Evolutionary conservation across 1,140 invertebrate genomes (phyloP).

Genomic region (Hypothenemus hampei): DNA sequence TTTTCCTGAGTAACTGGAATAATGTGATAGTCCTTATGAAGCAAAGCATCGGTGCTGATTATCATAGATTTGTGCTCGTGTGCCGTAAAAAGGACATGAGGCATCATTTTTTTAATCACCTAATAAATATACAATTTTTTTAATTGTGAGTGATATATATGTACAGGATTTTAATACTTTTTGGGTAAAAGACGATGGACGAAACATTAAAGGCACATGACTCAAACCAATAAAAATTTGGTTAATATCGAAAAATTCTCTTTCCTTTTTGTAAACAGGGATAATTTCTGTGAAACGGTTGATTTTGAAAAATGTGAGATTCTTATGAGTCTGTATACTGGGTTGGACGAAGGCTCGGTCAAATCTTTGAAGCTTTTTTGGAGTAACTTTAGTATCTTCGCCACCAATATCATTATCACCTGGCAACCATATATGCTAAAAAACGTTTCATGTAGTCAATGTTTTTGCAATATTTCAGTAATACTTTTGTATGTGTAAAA

Average conservation of each 20-base stretch:
- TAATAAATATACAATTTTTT: too few relatives aligned
- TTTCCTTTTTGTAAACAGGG: constrained; percentile 50
- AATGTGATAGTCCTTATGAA: constrained; percentile 48
- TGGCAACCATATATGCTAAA: constrained; percentile 78
- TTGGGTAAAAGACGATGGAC: constrained; percentile 57
- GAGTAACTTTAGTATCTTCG: constrained; percentile 70
- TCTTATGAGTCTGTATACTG: constrained; percentile 56
- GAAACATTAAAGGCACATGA: constrained; percentile 62
- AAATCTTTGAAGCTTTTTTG: constrained; percentile 71
- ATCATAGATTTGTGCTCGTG: constrained; percentile 73
- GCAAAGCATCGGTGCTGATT: constrained; percentile 48
- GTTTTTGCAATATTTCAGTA: neutral
- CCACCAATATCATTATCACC: constrained; percentile 96
- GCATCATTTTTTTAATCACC: constrained; percentile 61
- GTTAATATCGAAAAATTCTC: constrained; percentile 55
- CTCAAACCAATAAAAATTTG: constrained; percentile 65
- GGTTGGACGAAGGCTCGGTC: constrained; percentile 68
- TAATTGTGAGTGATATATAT: too few relatives aligned
- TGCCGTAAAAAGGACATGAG: constrained; percentile 78
- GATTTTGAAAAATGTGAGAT: constrained; percentile 60
- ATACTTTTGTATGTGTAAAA: constrained; percentile 20
- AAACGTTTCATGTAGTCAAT: neutral
- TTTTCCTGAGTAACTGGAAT: constrained; percentile 48
- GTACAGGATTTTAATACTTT: too few relatives aligned
- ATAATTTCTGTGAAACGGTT: constrained; percentile 59